A percentile compares a stretch with the other conserved stretches of the same genome.
Evolutionary conservation across 2,888 invertebrate species (phyloP).

Genomic region (Agonopterix arenella): DNA sequence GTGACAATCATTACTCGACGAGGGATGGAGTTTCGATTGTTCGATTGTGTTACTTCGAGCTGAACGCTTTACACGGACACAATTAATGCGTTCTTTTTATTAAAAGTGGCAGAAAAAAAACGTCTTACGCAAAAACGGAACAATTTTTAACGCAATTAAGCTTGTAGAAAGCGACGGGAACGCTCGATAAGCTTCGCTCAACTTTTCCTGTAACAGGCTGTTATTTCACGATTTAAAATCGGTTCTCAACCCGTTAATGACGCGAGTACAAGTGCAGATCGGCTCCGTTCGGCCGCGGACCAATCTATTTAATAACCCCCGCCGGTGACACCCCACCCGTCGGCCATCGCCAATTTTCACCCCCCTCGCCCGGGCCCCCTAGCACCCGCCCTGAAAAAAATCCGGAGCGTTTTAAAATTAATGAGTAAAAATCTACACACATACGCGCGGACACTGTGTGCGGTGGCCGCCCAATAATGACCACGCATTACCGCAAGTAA

Average conservation of each 20-base stretch:
- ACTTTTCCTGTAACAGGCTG: constrained; percentile 75
- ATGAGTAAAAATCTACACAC: constrained; percentile 78
- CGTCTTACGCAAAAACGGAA: neutral
- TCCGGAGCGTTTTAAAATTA: constrained; percentile 78
- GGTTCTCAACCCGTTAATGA: constrained; percentile 76
- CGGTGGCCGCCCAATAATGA: constrained; percentile 61
- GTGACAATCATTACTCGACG: constrained; percentile 20
- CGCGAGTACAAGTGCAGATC: constrained; percentile 77
- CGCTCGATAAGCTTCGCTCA: constrained; percentile 69
- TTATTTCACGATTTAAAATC: constrained; percentile 76
- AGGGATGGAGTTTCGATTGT: constrained; percentile 3
- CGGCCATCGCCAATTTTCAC: constrained; percentile 75
- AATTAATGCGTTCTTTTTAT: neutral
- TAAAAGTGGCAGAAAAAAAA: neutral
- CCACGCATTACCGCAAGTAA: constrained; percentile 48
- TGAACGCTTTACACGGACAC: neutral
- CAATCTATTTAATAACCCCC: constrained; percentile 79
- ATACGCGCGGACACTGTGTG: constrained; percentile 62
- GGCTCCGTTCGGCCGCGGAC: constrained; percentile 77
- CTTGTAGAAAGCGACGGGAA: constrained; percentile 56
- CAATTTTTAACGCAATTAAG: constrained; percentile 59
- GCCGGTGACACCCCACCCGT: constrained; percentile 75
- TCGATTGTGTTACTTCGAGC: neutral
- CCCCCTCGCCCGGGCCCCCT: constrained; percentile 56
- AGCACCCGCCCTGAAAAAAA: constrained; percentile 76